Conservation (phyloP, 2,113 vertebrate species). For the Geococcyx californianus region DNA sequence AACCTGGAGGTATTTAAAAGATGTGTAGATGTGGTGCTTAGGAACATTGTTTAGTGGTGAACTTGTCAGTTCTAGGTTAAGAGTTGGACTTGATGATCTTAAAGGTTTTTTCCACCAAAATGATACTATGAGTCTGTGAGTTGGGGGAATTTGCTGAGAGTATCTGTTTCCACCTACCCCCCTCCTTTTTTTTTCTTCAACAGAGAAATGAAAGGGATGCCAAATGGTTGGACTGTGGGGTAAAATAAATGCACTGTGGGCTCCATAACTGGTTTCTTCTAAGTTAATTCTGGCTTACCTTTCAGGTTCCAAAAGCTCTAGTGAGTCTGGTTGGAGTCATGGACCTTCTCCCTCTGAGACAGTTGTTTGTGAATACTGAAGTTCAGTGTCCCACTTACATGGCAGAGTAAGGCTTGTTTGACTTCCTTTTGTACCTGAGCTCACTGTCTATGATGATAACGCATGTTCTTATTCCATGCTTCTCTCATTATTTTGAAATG, state of each 20-base stretch:
- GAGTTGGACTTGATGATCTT: no score
- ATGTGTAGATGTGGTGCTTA: no score
- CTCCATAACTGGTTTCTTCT: neutral
- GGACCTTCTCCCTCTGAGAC: slow-evolving; percentile 75
- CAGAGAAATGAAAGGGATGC: neutral
- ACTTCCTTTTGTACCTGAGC: neutral
- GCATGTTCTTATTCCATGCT: neutral
- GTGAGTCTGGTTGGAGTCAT: slow-evolving; percentile 87
- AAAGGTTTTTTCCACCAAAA: no score
- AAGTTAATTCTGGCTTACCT: neutral
- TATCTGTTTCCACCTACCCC: no score
- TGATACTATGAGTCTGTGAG: neutral
- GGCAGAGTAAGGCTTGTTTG: slow-evolving; percentile 66
- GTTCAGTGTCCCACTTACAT: slow-evolving; percentile 80
- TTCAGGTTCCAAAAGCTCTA: slow-evolving; percentile 87
- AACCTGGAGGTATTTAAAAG: no score
- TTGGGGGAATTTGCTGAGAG: neutral
- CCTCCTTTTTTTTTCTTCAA: no score
- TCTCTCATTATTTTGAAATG: neutral
- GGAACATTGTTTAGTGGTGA: no score
- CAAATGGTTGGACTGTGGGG: neutral
- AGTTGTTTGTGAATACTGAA: slow-evolving; percentile 73
- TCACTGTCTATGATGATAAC: neutral
- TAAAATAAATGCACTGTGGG: neutral
- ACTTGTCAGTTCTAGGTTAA: no score